These are phyloP conservation scores for Euproctis similis DNA, from an alignment of 2,888 invertebrate species.

Conservation along the genomic window DNA sequence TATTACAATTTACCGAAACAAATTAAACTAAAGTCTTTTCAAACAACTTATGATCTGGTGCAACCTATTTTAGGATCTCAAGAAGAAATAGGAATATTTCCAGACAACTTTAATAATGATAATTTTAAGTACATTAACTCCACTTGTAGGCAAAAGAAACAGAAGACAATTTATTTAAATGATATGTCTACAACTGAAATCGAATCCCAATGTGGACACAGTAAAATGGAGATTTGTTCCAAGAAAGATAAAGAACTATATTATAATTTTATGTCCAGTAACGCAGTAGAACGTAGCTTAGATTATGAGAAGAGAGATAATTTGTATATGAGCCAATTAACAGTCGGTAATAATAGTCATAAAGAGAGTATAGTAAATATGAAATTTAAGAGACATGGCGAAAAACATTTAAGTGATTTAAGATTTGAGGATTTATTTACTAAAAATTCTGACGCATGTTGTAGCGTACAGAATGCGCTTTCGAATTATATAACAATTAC, in stretches of 20 bases:
- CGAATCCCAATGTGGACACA: no score
- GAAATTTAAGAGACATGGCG: not conserved
- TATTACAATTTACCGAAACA: no score
- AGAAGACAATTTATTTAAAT: no score
- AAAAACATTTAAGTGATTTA: conserved; percentile 3
- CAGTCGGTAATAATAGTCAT: not conserved
- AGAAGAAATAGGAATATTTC: conserved; percentile 3
- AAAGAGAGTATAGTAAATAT: no score
- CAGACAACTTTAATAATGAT: not conserved
- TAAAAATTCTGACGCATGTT: no score
- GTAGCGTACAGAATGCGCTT: conserved; percentile 2
- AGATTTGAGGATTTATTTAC: not conserved
- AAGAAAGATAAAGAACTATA: not conserved
- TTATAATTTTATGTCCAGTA: not conserved
- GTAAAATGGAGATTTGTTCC: no score
- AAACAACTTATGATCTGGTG: conserved; percentile 48
- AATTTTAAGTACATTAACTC: not conserved
- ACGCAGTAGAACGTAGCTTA: not conserved
- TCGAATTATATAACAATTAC: conserved; percentile 1
- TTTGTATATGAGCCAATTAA: not conserved
- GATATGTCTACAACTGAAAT: no score
- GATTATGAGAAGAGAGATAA: not conserved
- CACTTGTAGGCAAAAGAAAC: not conserved
- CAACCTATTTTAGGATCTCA: conserved; percentile 37
- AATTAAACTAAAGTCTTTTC: conserved; percentile 16